Conservation (phyloP, 37 sponge, comb jelly and placozoan genomes). For the Aphrocallistes beatrix region DNA sequence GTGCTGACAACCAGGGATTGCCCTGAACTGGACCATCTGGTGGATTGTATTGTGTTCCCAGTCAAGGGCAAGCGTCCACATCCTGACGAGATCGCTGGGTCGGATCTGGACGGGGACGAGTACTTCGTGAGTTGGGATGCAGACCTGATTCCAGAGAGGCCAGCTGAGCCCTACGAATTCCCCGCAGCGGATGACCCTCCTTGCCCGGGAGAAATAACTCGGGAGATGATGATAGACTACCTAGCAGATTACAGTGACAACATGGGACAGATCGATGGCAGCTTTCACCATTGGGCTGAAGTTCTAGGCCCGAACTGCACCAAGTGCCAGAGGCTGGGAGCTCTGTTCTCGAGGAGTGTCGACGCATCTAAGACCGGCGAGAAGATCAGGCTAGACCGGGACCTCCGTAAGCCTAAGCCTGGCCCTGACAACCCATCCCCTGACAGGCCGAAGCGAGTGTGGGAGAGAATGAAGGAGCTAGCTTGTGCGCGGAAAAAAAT, state of each 20-base stretch:
- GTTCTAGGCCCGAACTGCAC: conserved; percentile 27
- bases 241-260: conserved; percentile 32
- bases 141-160: conserved; percentile 30
- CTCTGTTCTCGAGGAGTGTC: conserved; percentile 42
- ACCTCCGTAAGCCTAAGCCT: too few relatives aligned
- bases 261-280: conserved; percentile 43
- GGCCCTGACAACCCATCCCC: background rate
- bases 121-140: conserved; percentile 68
- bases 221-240: conserved; percentile 26
- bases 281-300: conserved; percentile 54
- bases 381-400: too few relatives aligned
- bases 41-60: conserved; percentile 72
- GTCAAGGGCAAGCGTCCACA: conserved; percentile 55
- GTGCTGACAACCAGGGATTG: conserved; percentile 33
- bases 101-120: conserved; percentile 66
- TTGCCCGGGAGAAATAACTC: background rate
- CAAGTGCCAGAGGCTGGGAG: conserved; percentile 42
- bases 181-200: conserved; percentile 12
- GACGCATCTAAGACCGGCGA: conserved; percentile 53
- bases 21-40: conserved; percentile 38
- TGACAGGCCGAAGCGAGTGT: conserved; percentile 12
- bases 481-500: conserved; percentile 27
- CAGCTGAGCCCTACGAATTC: conserved; percentile 38
- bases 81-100: conserved; percentile 63
- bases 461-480: conserved; percentile 35